Evolutionary conservation across 2,888 invertebrate species (phyloP), one percentile per base, ranked within the genome.

Genomic region (Drosophila conformis): DNA sequence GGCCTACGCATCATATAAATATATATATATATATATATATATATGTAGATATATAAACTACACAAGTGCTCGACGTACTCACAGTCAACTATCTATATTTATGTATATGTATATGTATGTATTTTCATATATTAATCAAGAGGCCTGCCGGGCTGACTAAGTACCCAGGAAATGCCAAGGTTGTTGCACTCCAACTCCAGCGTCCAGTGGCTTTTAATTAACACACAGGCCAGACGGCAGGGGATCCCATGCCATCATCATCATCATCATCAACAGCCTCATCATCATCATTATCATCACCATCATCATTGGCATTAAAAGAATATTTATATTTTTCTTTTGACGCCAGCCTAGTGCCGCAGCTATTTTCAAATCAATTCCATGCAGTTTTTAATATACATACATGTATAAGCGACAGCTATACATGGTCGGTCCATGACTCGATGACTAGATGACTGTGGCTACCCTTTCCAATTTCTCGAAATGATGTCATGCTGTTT

Each of bases 131-230:
- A 57, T 86, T 76, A 80, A 89, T 86, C 87, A 86, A 90, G 90
- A 74, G 85, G 58, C 85, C 82, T 76, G 68, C 64, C n/a, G 73
- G 74, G 78, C 75, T 87, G 90, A 90, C 90, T 89, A 86, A 90
- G 90, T 86, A 86, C 78, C 82, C 85, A 86, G 90, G 85, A 86
- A 86, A 87, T 89, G 86, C 83, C 88, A 87, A 87, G 90, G 87
- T 87, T 87, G 88, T 90, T 87, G 87, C 87, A 84, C 90, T 87
- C 89, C 69, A 80, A 72, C 80, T 71, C 77, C 70, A 86, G 48
- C 85, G 88, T 89, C 85, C 85, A 90, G 85, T 89, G 85, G 85
- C 87, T 86, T 86, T 90, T 86, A 86, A 86, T 86, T 86, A 86
- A 90, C 90, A 86, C 90, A 76, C 83, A 76, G 83, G 58, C 73